Evolutionary conservation across 1,140 invertebrate species (phyloP).

Genomic region (Mizuhopecten yessoensis): DNA sequence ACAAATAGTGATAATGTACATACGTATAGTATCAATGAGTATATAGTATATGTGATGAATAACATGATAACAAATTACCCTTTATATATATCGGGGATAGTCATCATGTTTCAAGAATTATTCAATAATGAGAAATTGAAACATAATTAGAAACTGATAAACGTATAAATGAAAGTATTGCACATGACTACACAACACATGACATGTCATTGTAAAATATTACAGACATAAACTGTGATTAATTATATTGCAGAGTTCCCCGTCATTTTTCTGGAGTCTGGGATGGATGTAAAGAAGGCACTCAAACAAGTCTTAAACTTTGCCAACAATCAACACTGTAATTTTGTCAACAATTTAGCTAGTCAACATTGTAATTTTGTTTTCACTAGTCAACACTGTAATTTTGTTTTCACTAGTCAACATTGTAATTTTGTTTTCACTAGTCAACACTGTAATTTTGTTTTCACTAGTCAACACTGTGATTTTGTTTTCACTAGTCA

Average conservation of each 20-base stretch:
- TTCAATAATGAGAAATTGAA: background rate
- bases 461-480: too few species aligned
- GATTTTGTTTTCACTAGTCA: background rate
- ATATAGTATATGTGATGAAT: background rate
- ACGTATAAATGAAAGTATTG: slow-evolving; percentile 10
- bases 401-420: background rate
- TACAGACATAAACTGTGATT: background rate
- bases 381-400: too few species aligned
- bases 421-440: background rate
- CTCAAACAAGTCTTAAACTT: background rate
- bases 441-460: too few species aligned
- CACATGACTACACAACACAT: background rate
- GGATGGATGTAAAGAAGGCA: slow-evolving; percentile 16
- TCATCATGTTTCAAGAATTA: background rate
- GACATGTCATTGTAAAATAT: background rate
- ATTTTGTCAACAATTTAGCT: background rate
- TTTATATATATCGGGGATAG: background rate
- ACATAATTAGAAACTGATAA: background rate
- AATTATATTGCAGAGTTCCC: background rate
- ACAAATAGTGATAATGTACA: too few species aligned
- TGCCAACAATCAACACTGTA: background rate
- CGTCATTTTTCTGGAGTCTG: background rate
- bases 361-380: too few species aligned
- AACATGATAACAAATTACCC: background rate
- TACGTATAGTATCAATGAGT: background rate